Conservation (phyloP, 1,140 invertebrate genomes). For the Samia ricini region DNA sequence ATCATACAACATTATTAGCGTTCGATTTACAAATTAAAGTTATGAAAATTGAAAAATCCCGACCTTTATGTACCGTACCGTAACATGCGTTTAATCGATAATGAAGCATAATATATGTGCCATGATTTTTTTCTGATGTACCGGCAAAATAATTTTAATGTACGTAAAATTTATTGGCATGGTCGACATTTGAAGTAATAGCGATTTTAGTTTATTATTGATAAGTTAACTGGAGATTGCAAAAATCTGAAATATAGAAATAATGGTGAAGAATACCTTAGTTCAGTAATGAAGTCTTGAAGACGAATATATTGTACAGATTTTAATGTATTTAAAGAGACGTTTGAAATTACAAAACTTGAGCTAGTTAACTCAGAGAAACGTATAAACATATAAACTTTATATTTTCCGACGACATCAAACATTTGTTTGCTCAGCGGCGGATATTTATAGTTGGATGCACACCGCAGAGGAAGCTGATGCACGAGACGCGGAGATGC, state of each 20-base stretch:
- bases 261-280: background rate
- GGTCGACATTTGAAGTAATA: background rate
- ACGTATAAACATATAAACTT: background rate
- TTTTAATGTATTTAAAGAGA: no score
- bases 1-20: no score
- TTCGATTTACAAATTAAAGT: no score
- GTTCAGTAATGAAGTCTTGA: no score
- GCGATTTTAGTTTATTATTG: background rate
- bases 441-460: slow-evolving; percentile 64
- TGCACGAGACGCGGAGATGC: slow-evolving; percentile 30
- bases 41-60: no score
- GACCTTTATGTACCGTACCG: no score
- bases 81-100: no score
- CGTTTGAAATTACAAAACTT: background rate
- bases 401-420: background rate
- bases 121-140: no score
- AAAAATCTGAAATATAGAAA: background rate
- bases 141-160: no score
- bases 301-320: background rate
- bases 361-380: background rate
- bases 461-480: slow-evolving; percentile 49
- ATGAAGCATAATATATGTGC: no score
- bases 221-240: background rate
- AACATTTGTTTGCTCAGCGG: slow-evolving; percentile 32
- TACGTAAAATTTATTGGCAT: slow-evolving; percentile 14